Percentiles rank a stretch among this genome's conserved stretches.
Evolutionary conservation across 2,797 vertebrate species (phyloP).

Genomic region (Arremon aurantiirostris): DNA sequence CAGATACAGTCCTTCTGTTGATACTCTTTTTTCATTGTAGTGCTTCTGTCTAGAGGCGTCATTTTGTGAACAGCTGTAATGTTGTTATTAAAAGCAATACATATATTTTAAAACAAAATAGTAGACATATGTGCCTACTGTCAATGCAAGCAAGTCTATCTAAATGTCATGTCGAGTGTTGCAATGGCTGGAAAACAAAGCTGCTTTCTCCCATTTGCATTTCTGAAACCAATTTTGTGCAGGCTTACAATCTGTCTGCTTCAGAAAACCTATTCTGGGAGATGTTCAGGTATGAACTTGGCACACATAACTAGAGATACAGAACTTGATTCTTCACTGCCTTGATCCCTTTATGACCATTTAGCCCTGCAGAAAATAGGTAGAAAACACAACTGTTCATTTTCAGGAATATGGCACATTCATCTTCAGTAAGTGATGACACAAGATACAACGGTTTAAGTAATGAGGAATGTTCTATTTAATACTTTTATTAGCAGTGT

Average conservation of each 20-base stretch:
- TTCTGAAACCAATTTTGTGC: slow-evolving; percentile 33
- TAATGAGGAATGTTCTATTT: background rate
- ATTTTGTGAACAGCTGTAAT: slow-evolving; percentile 72
- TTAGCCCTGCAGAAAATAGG: slow-evolving; percentile 58
- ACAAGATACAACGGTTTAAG: background rate
- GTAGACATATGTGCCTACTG: slow-evolving; percentile 67
- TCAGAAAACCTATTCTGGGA: slow-evolving; percentile 17
- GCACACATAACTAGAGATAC: background rate
- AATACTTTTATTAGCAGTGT: background rate
- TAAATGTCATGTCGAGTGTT: slow-evolving; percentile 58
- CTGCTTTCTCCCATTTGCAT: slow-evolving; percentile 54
- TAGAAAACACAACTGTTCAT: slow-evolving; percentile 65
- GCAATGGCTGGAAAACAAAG: slow-evolving; percentile 55
- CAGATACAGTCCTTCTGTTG: slow-evolving; percentile 50
- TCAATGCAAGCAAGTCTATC: slow-evolving; percentile 60
- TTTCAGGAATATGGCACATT: slow-evolving; percentile 34
- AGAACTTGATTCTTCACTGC: slow-evolving; percentile 28
- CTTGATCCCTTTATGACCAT: slow-evolving; percentile 28
- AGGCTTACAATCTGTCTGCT: slow-evolving; percentile 54
- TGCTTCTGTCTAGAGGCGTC: slow-evolving; percentile 62
- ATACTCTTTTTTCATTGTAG: slow-evolving; percentile 50
- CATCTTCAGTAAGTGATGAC: slow-evolving; percentile 28
- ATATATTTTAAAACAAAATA: slow-evolving; percentile 70
- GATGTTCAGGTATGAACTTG: slow-evolving; percentile 18
- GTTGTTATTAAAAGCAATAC: slow-evolving; percentile 69